A percentile compares a stretch with the other conserved stretches of the same genome.
phyloP scores from a whole-genome alignment of 1,140 invertebrate species.

The Whitmania pigra region DNA sequence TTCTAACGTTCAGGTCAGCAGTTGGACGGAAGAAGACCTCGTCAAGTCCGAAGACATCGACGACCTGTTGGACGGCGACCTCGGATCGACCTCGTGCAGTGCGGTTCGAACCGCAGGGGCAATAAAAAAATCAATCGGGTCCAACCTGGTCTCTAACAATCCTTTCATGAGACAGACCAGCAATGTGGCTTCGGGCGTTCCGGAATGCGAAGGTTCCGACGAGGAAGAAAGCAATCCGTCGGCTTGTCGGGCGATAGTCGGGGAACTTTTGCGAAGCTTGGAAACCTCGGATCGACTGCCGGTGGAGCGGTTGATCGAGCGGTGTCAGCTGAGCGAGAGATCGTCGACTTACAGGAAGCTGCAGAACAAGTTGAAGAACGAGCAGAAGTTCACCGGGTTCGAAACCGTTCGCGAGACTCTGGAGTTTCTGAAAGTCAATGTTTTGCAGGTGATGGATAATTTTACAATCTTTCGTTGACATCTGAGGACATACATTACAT shows the following conservation, averaged over 20 bases:
- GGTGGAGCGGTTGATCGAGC: neutral
- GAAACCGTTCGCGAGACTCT: neutral
- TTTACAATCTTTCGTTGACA: neutral
- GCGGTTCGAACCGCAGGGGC: neutral
- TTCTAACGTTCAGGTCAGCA: neutral
- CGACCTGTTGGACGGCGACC: neutral
- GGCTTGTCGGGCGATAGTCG: neutral
- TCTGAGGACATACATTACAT: too few relatives aligned
- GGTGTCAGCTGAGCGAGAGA: neutral
- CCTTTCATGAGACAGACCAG: neutral
- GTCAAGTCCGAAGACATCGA: slow-evolving; percentile 4
- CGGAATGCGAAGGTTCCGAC: neutral
- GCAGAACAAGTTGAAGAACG: neutral
- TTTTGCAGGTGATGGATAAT: neutral
- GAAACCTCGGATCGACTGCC: neutral
- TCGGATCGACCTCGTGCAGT: neutral
- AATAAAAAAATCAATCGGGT: neutral
- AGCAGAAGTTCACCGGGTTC: neutral
- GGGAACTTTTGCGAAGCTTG: neutral
- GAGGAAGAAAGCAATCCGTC: neutral
- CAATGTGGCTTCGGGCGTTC: too few relatives aligned
- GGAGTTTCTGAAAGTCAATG: slow-evolving; percentile 9
- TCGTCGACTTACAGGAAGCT: neutral
- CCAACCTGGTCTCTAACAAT: neutral
- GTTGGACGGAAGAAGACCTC: neutral